Base-by-base conservation (phyloP, 2,113 vertebrate genomes). In the Hippotragus niger region DNA sequence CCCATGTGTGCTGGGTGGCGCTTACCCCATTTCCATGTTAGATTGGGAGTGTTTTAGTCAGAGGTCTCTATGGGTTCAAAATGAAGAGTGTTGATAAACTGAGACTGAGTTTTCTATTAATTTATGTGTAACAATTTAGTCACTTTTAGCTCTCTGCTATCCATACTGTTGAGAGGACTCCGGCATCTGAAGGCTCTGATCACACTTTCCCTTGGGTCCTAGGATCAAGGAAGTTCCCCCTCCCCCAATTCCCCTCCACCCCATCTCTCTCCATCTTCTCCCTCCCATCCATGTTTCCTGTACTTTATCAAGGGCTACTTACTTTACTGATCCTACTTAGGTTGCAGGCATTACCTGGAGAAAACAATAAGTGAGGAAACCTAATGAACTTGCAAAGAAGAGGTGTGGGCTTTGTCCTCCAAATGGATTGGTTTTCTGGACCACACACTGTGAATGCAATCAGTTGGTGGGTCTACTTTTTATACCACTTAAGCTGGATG, bases 11-110 rank as follows among this genome's bases (percentile, higher is more conserved):
- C 97, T 71, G 95, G 97, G 93, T 81, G 96, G 57, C 88, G 25
- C 62, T 92, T 67, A 81, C 23, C 16, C 85, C 33, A 36, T 86
- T 91, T 93, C 33, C 62, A 88, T 87, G 97, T 98, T 96, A 96
- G 91, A 94, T 58, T 94, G 94, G 96, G 97, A 98, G 98, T 98
- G 36, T 97, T 97, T 99, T 97, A 98, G 97, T 98, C 98, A 98
- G 97, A 87, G 89, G 97, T 97, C 97, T 98, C 97, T 96, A 94
- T 94, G 93, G 97, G 95, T 98, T 97, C 98, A 96, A 98, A 98
- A 98, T 97, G 96, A 95, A 93, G 95, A 98, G 95, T 96, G 96
- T 97, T 96, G 98, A 98, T 96, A 98, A 98, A 98, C 97, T 97
- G 94, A 98, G 98, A 98, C 97, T 98, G 98, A 98, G 96, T 95